Base-by-base conservation (phyloP, 2,113 vertebrate genomes). In the Engraulis encrasicolus region DNA sequence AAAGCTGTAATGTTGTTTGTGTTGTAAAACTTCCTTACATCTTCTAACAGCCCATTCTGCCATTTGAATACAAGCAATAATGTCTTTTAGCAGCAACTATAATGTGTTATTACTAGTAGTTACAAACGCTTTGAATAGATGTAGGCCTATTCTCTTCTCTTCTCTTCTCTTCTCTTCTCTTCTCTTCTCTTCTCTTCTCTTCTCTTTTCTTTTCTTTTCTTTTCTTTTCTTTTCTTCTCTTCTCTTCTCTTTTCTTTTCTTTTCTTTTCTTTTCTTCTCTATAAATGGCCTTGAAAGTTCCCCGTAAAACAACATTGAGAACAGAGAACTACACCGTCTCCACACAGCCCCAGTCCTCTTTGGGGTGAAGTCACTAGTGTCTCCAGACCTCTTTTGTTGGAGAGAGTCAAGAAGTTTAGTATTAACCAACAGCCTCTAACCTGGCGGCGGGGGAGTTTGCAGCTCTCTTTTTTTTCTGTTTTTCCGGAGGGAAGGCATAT, bases 381-480 rank as follows among this genome's bases (percentile, higher is more conserved):
- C 82, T 12, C n/a, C n/a, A n/a, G 23, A 82, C 77, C 84, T 83
- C 84, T 87, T 83, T 38, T 79, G 23, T 80, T 80, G 61, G 9
- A 9, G 40, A 45, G 82, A 82, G 79, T 78, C 50, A 71, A 77
- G 83, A n/a, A 78, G 83, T 48, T 77, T 81, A 50, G 54, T 80
- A 17, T 54, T 77, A 84, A 79, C 58, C 82, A 66, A 78, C 45
- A 78, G 81, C 74, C 83, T 82, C 31, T 20, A 27, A 66, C 77
- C 74, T 86, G 81, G 88, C 84, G 82, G 86, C 90, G 89, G 89
- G n/a, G n/a, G n/a, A n/a, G n/a, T n/a, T n/a, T 45, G 86, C 89
- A 90, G 88, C 87, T n/a, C n/a, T n/a, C n/a, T 84, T 87, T 91
- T 85, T 74, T 15, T 90, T 87, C 78, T 86, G 66, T 84, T 7